Percentiles rank a stretch among this genome's conserved stretches.
phyloP scores from a whole-genome alignment of 2,888 invertebrate genomes.

The Macrophya annulata region DNA sequence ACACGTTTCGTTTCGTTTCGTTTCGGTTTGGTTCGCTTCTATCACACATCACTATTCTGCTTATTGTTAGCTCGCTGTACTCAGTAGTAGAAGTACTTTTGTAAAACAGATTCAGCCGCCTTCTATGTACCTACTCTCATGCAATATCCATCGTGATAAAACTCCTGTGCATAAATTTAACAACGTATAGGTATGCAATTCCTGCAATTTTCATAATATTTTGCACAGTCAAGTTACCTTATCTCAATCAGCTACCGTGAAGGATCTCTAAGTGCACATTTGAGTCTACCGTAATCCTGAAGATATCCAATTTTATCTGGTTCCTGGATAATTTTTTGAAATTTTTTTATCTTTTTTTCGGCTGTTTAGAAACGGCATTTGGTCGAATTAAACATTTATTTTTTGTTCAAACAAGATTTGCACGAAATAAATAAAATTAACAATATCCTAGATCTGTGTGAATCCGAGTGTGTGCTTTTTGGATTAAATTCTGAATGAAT shows the following conservation, averaged over 20 bases:
- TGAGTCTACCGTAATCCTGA: not conserved
- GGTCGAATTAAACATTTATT: no score
- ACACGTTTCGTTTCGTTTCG: not conserved
- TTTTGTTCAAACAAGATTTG: not conserved
- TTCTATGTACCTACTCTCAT: not conserved
- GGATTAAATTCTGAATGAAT: not conserved
- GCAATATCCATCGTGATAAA: conserved; percentile 10
- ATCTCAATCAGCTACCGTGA: not conserved
- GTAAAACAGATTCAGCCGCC: not conserved
- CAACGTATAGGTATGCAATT: conserved; percentile 1
- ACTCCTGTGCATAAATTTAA: not conserved
- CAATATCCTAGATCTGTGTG: not conserved
- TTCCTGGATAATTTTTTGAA: not conserved
- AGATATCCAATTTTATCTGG: not conserved
- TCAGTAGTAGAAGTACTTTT: not conserved
- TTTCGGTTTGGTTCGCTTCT: not conserved
- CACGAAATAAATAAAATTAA: no score
- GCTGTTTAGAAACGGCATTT: no score
- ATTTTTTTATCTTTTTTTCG: not conserved
- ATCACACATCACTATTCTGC: not conserved
- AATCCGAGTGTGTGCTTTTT: not conserved
- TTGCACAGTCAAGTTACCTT: not conserved
- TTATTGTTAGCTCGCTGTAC: not conserved
- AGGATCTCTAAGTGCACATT: not conserved
- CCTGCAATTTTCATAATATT: not conserved